phyloP scores from a whole-genome alignment of 2,113 vertebrate genomes.

The Pangasianodon gigas region DNA sequence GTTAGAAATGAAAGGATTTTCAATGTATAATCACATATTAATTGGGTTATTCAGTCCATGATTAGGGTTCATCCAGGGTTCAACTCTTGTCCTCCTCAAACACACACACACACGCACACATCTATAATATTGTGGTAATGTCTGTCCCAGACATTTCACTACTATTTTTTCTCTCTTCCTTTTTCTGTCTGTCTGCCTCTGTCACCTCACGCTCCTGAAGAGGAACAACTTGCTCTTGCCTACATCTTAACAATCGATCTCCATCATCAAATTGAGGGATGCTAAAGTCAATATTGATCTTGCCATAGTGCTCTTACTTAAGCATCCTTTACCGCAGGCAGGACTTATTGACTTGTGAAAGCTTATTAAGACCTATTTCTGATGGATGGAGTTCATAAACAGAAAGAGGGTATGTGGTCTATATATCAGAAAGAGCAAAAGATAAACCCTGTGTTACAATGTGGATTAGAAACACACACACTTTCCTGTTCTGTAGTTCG shows the following conservation, averaged over 20 bases:
- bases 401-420: background rate
- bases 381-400: conserved; percentile 32
- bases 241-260: conserved; percentile 24
- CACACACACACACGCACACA: background rate
- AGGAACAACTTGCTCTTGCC: conserved; percentile 9
- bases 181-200: background rate
- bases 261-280: conserved; percentile 12
- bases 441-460: background rate
- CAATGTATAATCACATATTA: conserved; percentile 5
- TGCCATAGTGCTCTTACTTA: conserved; percentile 26
- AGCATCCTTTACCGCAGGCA: conserved; percentile 22
- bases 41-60: conserved; percentile 5
- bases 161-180: background rate
- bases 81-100: background rate
- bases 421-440: conserved; percentile 1
- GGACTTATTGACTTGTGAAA: conserved; percentile 25
- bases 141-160: background rate
- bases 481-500: background rate
- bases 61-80: conserved; percentile 8
- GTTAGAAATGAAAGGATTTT: background rate
- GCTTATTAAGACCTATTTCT: conserved; percentile 34
- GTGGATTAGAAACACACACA: background rate
- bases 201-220: background rate
- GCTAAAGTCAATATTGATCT: conserved; percentile 21
- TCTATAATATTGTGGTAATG: background rate